Conservation (phyloP, 2,113 vertebrate species). For the Thinocorus orbignyianus region DNA sequence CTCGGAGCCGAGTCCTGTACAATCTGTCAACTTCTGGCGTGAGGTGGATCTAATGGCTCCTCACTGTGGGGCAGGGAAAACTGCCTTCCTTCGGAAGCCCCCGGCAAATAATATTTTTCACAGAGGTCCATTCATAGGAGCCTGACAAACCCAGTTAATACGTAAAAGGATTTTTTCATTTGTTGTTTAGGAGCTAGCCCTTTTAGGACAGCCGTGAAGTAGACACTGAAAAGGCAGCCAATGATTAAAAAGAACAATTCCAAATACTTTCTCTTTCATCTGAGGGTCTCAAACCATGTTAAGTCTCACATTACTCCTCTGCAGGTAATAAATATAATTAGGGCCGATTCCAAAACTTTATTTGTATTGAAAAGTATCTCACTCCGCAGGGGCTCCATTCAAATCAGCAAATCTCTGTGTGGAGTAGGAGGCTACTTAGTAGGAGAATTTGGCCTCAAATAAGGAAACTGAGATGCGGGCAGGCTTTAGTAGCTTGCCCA, state of each 20-base stretch:
- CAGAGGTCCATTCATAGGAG: conserved; percentile 16
- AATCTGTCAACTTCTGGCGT: neutral
- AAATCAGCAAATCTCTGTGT: conserved; percentile 59
- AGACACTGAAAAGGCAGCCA: conserved; percentile 18
- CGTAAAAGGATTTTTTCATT: neutral
- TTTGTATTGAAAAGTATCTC: conserved; percentile 67
- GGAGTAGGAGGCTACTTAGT: conserved; percentile 64
- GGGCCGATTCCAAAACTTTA: conserved; percentile 61
- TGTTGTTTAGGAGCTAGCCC: neutral
- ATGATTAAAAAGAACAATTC: conserved; percentile 59
- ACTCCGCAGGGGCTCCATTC: conserved; percentile 54
- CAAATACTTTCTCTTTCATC: conserved; percentile 45
- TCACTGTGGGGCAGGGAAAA: conserved; percentile 13
- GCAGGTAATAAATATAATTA: conserved; percentile 72
- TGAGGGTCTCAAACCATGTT: conserved; percentile 52
- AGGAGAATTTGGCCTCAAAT: conserved; percentile 63
- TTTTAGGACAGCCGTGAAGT: conserved; percentile 13
- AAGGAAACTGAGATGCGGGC: conserved; percentile 38
- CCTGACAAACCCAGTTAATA: conserved; percentile 3
- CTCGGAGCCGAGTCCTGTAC: neutral
- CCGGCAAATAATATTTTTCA: conserved; percentile 21
- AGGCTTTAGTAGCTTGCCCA: conserved; percentile 31
- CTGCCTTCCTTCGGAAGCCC: neutral
- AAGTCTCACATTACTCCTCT: conserved; percentile 64
- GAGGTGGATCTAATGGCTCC: conserved; percentile 26